Conservation (phyloP, 2,888 invertebrate genomes). For the Chorisops tibialis region DNA sequence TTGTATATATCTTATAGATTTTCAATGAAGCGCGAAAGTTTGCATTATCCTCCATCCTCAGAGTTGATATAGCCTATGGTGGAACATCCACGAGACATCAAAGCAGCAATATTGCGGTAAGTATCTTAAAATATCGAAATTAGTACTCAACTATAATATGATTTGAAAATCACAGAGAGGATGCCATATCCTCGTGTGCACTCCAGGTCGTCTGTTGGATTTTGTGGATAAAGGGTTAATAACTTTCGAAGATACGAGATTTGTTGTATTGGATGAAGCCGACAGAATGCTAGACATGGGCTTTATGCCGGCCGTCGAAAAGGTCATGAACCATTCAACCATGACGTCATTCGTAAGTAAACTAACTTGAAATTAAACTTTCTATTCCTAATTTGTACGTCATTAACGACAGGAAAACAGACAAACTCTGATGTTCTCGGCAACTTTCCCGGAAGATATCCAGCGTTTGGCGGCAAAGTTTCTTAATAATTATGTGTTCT, state of each 20-base stretch:
- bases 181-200: constrained; percentile 95
- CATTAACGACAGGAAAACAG: constrained; percentile 63
- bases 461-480: constrained; percentile 79
- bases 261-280: constrained; percentile 94
- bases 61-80: constrained; percentile 76
- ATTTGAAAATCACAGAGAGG: constrained; percentile 68
- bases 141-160: not conserved
- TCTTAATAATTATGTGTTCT: constrained; percentile 76
- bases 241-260: constrained; percentile 82
- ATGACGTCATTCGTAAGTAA: constrained; percentile 76
- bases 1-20: constrained; percentile 55
- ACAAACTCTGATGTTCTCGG: constrained; percentile 99
- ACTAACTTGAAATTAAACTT: constrained; percentile 9
- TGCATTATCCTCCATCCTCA: constrained; percentile 68
- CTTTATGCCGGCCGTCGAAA: constrained; percentile 92
- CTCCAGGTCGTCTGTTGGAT: constrained; percentile 94
- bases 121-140: constrained; percentile 36
- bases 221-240: constrained; percentile 91
- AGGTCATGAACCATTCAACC: constrained; percentile 71
- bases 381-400: constrained; percentile 12
- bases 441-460: constrained; percentile 98
- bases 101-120: constrained; percentile 57
- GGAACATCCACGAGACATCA: constrained; percentile 80
- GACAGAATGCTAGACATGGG: constrained; percentile 99
- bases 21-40: constrained; percentile 82